These are phyloP conservation scores for Vanessa cardui DNA, from an alignment of 2,888 invertebrate species.

Conservation along the genomic window DNA sequence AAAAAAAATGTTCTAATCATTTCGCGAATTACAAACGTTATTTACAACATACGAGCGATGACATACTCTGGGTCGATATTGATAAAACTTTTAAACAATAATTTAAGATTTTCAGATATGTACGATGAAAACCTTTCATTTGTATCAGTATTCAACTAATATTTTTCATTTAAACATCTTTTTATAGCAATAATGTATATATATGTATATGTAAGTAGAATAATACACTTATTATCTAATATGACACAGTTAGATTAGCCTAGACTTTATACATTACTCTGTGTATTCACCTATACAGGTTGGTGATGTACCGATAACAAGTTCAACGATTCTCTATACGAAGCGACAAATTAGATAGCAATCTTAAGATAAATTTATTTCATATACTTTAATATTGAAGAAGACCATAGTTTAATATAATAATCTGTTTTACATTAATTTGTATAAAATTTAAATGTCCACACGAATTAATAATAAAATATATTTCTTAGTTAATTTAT, in stretches of 20 bases:
- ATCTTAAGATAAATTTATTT: constrained; percentile 3
- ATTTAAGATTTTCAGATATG: constrained; percentile 48
- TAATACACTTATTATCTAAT: constrained; percentile 79
- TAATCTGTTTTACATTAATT: background rate
- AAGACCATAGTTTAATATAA: background rate
- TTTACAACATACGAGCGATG: constrained; percentile 63
- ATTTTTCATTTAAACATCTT: constrained; percentile 71
- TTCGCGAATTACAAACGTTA: constrained; percentile 74
- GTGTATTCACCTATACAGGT: constrained; percentile 79
- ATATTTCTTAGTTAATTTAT: background rate
- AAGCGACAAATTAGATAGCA: constrained; percentile 6
- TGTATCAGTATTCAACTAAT: constrained; percentile 73
- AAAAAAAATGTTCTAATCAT: constrained; percentile 68
- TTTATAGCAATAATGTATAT: constrained; percentile 69
- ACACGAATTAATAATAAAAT: background rate
- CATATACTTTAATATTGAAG: constrained; percentile 4
- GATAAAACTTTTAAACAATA: constrained; percentile 46
- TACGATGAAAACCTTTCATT: constrained; percentile 48
- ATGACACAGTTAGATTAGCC: constrained; percentile 81
- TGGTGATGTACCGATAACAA: constrained; percentile 51
- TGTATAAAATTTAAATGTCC: constrained; percentile 6
- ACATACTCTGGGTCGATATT: constrained; percentile 52
- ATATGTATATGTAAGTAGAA: constrained; percentile 76
- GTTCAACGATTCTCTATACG: constrained; percentile 1
- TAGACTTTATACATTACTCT: constrained; percentile 78